phyloP scores from a whole-genome alignment of 2,797 vertebrate species.

The Pangasius djambal region DNA sequence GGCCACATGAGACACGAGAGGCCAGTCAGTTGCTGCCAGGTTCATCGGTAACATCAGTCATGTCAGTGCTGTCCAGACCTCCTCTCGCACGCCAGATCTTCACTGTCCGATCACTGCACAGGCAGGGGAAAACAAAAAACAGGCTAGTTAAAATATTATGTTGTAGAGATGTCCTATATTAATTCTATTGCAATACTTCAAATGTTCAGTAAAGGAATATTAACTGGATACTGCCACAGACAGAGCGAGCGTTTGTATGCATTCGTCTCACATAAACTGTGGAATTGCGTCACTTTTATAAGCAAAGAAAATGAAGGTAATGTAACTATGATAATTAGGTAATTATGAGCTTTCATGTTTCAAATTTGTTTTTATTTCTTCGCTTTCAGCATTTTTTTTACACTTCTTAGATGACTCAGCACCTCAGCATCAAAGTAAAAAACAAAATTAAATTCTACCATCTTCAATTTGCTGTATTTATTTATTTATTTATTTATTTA shows the following conservation, averaged over 20 bases:
- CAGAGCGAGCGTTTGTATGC: background rate
- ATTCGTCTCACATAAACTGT: background rate
- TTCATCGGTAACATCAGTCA: slow-evolving; percentile 68
- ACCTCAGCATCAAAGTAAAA: background rate
- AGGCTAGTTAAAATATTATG: background rate
- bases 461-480: background rate
- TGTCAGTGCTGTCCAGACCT: slow-evolving; percentile 76
- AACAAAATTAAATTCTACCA: background rate
- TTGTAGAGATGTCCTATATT: background rate
- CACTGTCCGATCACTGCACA: slow-evolving; percentile 89
- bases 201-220: background rate
- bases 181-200: background rate
- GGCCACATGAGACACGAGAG: slow-evolving; percentile 20
- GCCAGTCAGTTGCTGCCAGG: slow-evolving; percentile 69
- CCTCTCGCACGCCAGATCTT: slow-evolving; percentile 92
- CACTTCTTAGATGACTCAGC: background rate
- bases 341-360: background rate
- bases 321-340: background rate
- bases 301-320: background rate
- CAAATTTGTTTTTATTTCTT: background rate
- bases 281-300: background rate
- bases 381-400: background rate
- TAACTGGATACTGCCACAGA: background rate
- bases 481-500: background rate
- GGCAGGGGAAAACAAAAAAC: background rate